phyloP scores from a whole-genome alignment of 2,888 invertebrate genomes.

The Melanchra persicariae region DNA sequence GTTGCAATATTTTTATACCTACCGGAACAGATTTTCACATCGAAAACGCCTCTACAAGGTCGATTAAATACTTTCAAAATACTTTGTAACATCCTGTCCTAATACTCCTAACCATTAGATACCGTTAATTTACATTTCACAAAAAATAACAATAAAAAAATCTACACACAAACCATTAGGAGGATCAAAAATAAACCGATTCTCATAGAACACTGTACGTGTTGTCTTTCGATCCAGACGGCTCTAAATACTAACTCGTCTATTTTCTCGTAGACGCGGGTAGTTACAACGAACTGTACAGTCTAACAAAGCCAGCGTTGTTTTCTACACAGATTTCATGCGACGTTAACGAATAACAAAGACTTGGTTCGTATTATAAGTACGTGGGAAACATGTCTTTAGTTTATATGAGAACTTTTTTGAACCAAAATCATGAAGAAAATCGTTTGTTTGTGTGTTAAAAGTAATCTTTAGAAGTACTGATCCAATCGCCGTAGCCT shows the following conservation, averaged over 20 bases:
- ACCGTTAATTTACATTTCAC: background rate
- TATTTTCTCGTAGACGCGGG: background rate
- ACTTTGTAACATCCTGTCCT: too few species aligned
- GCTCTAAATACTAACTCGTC: background rate
- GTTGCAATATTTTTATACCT: background rate
- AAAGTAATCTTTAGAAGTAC: background rate
- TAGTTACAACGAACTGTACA: constrained; percentile 1
- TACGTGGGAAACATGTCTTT: constrained; percentile 28
- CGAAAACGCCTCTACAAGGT: background rate
- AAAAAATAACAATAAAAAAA: background rate
- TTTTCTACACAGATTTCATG: constrained; percentile 47
- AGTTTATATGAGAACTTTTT: background rate
- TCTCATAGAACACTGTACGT: background rate
- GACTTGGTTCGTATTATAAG: constrained; percentile 23
- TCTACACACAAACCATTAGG: background rate
- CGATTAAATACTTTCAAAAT: background rate
- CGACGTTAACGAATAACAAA: constrained; percentile 40
- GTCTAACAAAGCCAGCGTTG: constrained; percentile 3
- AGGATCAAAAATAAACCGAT: background rate
- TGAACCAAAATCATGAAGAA: too few species aligned
- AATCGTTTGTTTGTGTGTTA: background rate
- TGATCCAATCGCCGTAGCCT: background rate
- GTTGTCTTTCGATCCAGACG: background rate
- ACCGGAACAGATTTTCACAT: background rate
- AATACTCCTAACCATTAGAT: background rate